Percentiles rank a stretch among this genome's conserved stretches.
phyloP scores from a whole-genome alignment of 2,113 vertebrate genomes.

The Narcine bancroftii region DNA sequence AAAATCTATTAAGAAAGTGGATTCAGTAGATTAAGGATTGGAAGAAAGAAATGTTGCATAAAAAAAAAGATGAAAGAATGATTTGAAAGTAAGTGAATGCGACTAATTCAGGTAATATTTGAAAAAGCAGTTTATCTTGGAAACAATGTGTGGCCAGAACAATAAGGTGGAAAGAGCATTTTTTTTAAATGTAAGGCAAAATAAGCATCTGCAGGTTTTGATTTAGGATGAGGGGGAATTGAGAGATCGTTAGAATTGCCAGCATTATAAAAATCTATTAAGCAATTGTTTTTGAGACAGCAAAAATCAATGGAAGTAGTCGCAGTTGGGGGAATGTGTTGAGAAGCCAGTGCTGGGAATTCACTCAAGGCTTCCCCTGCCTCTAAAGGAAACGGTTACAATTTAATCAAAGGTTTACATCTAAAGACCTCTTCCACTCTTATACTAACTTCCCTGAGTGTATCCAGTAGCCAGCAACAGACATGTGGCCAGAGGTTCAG shows the following conservation, averaged over 20 bases:
- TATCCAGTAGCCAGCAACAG: background rate
- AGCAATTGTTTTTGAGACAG: too few relatives aligned
- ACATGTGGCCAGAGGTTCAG: background rate
- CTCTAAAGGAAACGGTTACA: background rate
- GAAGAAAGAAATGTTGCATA: background rate
- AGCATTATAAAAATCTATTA: too few relatives aligned
- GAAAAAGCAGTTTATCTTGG: background rate
- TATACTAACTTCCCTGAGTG: background rate
- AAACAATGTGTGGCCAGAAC: background rate
- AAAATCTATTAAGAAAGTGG: background rate
- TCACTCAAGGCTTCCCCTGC: too few relatives aligned
- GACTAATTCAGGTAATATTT: background rate
- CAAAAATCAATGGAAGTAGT: too few relatives aligned
- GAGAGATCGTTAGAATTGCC: too few relatives aligned
- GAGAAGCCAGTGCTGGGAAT: too few relatives aligned
- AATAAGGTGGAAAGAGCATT: background rate
- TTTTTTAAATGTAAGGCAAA: background rate
- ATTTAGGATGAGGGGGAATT: too few relatives aligned
- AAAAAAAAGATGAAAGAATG: background rate
- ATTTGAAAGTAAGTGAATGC: background rate
- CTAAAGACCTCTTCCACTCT: background rate
- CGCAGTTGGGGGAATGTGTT: too few relatives aligned
- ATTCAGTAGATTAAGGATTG: background rate
- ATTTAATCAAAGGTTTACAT: background rate
- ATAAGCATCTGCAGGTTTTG: background rate